These are phyloP conservation scores for Tenthredo amoena DNA, from an alignment of 2,888 invertebrate genomes.

Conservation along the genomic window DNA sequence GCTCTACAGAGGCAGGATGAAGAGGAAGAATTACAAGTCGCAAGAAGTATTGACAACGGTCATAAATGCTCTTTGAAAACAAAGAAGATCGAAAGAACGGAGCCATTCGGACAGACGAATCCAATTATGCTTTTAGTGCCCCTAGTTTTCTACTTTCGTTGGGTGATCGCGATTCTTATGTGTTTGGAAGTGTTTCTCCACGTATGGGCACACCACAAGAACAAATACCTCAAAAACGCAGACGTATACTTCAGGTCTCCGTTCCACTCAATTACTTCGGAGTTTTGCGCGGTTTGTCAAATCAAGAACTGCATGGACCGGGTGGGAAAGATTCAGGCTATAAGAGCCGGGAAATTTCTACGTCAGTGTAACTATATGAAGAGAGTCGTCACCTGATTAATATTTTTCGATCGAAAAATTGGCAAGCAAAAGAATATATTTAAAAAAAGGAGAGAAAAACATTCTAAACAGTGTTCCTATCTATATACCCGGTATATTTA, in stretches of 20 bases:
- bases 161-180: conserved; percentile 78
- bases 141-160: conserved; percentile 70
- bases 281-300: conserved; percentile 85
- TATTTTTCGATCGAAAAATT: neutral
- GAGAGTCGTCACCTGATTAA: conserved; percentile 69
- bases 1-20: conserved; percentile 55
- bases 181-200: conserved; percentile 82
- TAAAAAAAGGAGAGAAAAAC: neutral
- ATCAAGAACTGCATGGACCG: conserved; percentile 82
- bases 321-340: conserved; percentile 84
- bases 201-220: conserved; percentile 85
- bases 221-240: conserved; percentile 81
- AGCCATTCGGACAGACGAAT: conserved; percentile 71
- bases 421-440: neutral
- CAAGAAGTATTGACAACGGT: neutral
- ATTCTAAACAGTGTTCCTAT: neutral
- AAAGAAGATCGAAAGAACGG: conserved; percentile 65
- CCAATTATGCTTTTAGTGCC: conserved; percentile 71
- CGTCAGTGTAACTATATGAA: conserved; percentile 73
- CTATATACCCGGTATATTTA: neutral
- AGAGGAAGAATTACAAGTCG: conserved; percentile 55
- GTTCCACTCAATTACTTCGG: conserved; percentile 84
- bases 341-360: conserved; percentile 78
- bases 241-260: conserved; percentile 85
- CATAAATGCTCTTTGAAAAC: conserved; percentile 58